phyloP scores from a whole-genome alignment of 2,797 vertebrate genomes.

The Microhierax caerulescens region DNA sequence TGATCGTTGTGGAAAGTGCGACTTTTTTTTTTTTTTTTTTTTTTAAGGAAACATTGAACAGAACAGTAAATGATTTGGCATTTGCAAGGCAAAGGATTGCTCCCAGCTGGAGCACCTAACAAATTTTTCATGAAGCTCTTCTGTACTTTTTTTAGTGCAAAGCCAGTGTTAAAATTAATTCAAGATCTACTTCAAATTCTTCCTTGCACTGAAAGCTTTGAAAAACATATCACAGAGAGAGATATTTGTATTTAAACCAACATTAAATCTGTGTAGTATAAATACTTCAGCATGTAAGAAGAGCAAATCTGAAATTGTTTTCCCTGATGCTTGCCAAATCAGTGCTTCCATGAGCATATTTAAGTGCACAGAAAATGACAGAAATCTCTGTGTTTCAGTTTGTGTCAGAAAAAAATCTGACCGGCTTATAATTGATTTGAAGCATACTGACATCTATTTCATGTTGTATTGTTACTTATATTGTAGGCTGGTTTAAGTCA shows the following conservation, averaged over 20 bases:
- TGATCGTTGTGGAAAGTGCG: not conserved
- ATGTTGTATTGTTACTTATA: not conserved
- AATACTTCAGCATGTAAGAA: conserved; percentile 37
- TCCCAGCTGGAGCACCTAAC: not conserved
- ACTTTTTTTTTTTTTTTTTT: not conserved
- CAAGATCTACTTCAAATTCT: not conserved
- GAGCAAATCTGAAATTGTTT: conserved; percentile 25
- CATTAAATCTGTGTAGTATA: conserved; percentile 10
- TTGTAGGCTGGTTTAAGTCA: not conserved
- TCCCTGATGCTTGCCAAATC: not conserved
- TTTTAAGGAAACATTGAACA: not conserved
- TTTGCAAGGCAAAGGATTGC: not conserved
- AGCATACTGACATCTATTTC: not conserved
- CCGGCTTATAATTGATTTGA: not conserved
- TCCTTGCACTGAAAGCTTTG: not conserved
- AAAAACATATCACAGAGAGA: not conserved
- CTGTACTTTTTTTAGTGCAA: conserved; percentile 5
- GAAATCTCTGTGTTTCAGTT: not conserved
- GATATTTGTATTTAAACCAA: not conserved
- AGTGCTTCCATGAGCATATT: not conserved
- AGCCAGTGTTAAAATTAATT: conserved; percentile 36
- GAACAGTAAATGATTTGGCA: not conserved
- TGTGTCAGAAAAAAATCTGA: not conserved
- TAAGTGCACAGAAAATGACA: not conserved
- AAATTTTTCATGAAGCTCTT: not conserved